Evolutionary conservation across 1,140 invertebrate species (phyloP), one percentile per base, ranked within the genome.

Genomic region (Hycleus cichorii): DNA sequence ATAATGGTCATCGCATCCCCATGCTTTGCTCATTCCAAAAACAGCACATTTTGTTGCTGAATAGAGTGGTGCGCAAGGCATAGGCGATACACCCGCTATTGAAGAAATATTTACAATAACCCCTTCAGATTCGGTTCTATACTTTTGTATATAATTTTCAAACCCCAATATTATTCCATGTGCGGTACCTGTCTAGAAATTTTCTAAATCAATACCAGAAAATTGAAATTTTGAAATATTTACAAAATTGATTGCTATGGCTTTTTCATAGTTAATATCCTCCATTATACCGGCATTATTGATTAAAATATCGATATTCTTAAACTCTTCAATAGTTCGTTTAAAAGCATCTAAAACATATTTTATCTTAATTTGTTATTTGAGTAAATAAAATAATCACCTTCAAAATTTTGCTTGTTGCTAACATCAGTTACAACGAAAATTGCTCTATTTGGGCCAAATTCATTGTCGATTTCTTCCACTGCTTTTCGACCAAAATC

Each of bases 221-320:
- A 42, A 11, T 25, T 42, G 7, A 40, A 38, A 40, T 5, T 18
- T 9, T 54, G 12, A 46, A 24, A 61, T 47, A 70, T 74, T 75
- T 67, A 80, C 78, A 53, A 80, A 63, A 62, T 80, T 80, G 9
- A 79, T 71, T 18, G 71, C 67, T 11, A 79, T 72, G 64, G 75
- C 71, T 42, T 61, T 68, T 56, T 78, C 72, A 75, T 76, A 79
- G 52, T 70, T 66, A 49, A 70, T 64, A 53, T 80, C 78, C 43
- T 77, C 70, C 18, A 79, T 60, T 51, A 79, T 74, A 32, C 76
- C 73, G 49, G 78, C 78, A 57, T 77, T 76, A 39, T 80, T 78
- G 5, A 78, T 68, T 0, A 80, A 72, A 27, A 81, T 76, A 57
- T 81, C 77, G 6, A 77, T 24, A 8, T 67, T 63, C 18, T 71